Conservation (phyloP, 1,140 invertebrate species). For the Drosophila dunni region DNA sequence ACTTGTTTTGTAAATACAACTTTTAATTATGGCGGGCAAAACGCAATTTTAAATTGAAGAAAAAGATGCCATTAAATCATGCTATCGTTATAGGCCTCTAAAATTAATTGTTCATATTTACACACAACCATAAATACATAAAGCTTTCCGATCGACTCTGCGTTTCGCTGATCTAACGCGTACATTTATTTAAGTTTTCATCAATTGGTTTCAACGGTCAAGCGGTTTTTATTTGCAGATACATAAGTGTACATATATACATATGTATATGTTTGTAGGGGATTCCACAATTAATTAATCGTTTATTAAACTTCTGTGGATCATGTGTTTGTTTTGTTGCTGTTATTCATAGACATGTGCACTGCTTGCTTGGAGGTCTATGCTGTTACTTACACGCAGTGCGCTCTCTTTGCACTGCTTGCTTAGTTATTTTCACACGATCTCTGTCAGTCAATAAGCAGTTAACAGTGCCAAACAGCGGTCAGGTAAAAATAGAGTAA, state of each 20-base stretch:
- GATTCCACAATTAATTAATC: constrained; percentile 32
- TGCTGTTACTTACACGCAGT: constrained; percentile 35
- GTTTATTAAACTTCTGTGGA: constrained; percentile 10
- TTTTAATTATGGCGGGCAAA: constrained; percentile 1
- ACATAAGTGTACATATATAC: not conserved
- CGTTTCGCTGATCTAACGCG: constrained; percentile 3
- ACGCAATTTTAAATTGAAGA: constrained; percentile 9
- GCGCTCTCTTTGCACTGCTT: constrained; percentile 33
- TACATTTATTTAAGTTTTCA: constrained; percentile 43
- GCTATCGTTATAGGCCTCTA: not conserved
- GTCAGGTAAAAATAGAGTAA: not conserved
- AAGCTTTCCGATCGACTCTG: not conserved
- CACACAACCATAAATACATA: not conserved
- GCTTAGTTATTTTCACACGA: not conserved
- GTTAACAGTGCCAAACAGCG: constrained; percentile 11
- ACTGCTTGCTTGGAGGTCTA: constrained; percentile 22
- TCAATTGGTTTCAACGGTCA: constrained; percentile 25
- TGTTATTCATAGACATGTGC: not conserved
- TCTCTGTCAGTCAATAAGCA: constrained; percentile 15
- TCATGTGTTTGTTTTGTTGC: constrained; percentile 1
- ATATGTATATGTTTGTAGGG: not conserved
- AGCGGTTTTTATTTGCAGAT: constrained; percentile 52
- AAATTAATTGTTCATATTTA: not conserved
- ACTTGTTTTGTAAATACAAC: too few species aligned
- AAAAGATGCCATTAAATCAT: constrained; percentile 8